Base-by-base conservation (phyloP, 2,888 invertebrate species). In the Cancer borealis region DNA sequence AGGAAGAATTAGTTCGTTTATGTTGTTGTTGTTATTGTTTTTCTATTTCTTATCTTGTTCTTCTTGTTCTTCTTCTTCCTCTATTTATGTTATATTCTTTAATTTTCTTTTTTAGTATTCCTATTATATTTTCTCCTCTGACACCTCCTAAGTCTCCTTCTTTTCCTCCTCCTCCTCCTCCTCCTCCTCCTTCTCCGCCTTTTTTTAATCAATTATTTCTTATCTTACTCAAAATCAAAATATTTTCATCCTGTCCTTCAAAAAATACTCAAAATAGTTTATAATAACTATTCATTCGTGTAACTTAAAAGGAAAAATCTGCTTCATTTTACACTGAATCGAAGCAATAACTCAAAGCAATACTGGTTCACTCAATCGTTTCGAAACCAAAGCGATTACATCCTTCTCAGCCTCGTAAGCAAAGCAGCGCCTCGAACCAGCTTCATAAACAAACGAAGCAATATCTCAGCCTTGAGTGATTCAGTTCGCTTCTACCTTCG, bases 381-480 rank as follows among this genome's bases (percentile, higher is more conserved):
- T 30, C 79, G 79, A 30, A 79, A 8, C 79, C 12, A 30, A 66
- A 21, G 10, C 6, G 21, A 79, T 30, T 30, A 66, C 12, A 79
- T 26, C 30, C 79, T 30, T 30, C 79, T 79, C 30, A 79, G 79
- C 79, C 79, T 79, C 21, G 30, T 30, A 30, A 79, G 79, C 30
- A 79, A 79, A 79, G 30, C 79, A 79, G 30, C 30, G 79, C 30
- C 79, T 30, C 79, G 79, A 79, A 79, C 14, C 30, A 10, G 79
- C 79, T 79, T 79, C 79, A 79, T 79, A 79, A 79, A 79, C 79
- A 79, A 79, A 79, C 79, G 30, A 79, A 79, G 79, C 79, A 79
- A 79, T 79, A 79, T 79, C 79, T 79, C 79, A 21, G 79, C 79
- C 79, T 30, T 26, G 79, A 79, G 79, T 26, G 79, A 79, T 79